Percentiles rank a stretch among this genome's conserved stretches.
These are phyloP conservation scores for Tachuris rubrigastra DNA, from an alignment of 2,113 vertebrate species.

Conservation along the genomic window DNA sequence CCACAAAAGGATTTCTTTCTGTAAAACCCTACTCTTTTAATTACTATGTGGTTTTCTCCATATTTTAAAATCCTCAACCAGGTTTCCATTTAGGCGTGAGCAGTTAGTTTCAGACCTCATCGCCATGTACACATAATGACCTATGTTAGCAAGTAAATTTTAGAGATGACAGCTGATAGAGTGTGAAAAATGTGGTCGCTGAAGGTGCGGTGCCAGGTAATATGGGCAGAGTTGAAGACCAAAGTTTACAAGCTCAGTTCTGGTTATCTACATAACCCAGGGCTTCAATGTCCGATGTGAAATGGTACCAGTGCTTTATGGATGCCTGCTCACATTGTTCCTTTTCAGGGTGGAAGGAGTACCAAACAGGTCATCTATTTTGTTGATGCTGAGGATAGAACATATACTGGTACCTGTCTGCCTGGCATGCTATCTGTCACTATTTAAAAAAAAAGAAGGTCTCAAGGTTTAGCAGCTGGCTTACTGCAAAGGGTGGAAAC, in stretches of 20 bases:
- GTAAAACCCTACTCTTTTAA: not conserved
- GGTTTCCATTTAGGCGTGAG: not conserved
- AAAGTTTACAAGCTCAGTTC: not conserved
- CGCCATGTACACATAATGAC: rapidly evolving
- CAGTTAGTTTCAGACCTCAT: not conserved
- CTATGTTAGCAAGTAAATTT: not conserved
- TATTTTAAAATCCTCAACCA: not conserved
- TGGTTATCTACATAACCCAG: not conserved
- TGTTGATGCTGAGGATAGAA: not conserved
- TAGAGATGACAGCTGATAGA: not conserved
- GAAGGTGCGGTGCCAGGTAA: not conserved
- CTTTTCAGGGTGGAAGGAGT: not conserved
- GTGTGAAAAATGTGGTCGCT: not conserved
- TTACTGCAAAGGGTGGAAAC: not conserved
- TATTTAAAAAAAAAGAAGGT: not conserved
- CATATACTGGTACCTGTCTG: not conserved
- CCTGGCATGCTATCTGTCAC: not conserved
- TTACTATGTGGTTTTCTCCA: not conserved
- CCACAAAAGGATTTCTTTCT: not conserved
- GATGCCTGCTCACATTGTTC: not conserved
- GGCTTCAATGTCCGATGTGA: rapidly evolving
- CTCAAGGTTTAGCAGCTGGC: not conserved
- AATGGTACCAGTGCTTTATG: not conserved
- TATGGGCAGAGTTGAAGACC: not conserved
- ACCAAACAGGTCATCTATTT: not conserved